Conservation (phyloP, 37 sponge, comb jelly and placozoan species). For the Crambe crambe region DNA sequence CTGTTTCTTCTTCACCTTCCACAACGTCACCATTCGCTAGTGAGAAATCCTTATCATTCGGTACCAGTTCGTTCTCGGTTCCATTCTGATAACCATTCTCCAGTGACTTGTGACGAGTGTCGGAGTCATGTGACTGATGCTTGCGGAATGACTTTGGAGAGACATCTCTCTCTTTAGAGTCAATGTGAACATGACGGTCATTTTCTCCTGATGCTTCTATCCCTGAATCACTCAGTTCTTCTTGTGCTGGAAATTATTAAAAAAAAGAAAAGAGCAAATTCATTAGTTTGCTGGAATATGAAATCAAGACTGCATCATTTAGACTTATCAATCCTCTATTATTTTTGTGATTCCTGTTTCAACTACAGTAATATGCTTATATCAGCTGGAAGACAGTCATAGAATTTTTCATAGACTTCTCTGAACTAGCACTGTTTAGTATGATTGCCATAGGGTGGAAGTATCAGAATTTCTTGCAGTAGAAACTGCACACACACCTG, state of each 20-base stretch:
- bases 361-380: too few relatives aligned
- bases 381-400: too few relatives aligned
- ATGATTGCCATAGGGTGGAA: too few relatives aligned
- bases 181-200: background rate
- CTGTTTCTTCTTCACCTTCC: constrained; percentile 14
- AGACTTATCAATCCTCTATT: too few relatives aligned
- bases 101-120: background rate
- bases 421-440: too few relatives aligned
- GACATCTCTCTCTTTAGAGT: background rate
- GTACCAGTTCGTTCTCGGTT: background rate
- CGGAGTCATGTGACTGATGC: background rate
- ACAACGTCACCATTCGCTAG: background rate
- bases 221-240: background rate
- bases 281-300: too few relatives aligned
- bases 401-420: too few relatives aligned
- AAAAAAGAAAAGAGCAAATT: constrained; percentile 1
- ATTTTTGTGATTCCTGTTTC: too few relatives aligned
- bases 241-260: background rate
- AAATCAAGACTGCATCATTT: too few relatives aligned
- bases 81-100: background rate
- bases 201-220: background rate
- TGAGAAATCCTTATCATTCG: background rate
- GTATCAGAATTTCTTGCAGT: too few relatives aligned
- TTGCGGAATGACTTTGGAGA: background rate
- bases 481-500: too few relatives aligned